phyloP scores from a whole-genome alignment of 1,140 invertebrate genomes.

The Hylaeus volcanicus region DNA sequence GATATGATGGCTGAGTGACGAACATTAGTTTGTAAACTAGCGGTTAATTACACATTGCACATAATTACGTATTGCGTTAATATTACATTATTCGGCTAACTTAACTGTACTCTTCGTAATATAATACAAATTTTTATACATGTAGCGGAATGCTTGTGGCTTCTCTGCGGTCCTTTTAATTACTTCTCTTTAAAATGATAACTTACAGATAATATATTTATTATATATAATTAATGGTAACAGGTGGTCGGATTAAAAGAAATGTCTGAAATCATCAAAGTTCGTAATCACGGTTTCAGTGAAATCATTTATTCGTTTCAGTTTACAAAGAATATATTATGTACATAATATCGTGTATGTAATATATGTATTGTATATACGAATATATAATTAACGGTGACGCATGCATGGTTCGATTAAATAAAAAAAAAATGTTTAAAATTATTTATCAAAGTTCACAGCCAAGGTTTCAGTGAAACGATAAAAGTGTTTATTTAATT shows the following conservation, averaged over 20 bases:
- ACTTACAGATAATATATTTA: too few species aligned
- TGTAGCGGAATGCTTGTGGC: constrained; percentile 15
- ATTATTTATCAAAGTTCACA: too few species aligned
- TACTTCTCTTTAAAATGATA: neutral
- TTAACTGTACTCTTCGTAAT: constrained; percentile 59
- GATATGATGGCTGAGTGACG: constrained; percentile 82
- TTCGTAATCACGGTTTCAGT: too few species aligned
- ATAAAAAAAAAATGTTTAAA: too few species aligned
- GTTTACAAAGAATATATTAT: neutral
- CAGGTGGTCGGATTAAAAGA: too few species aligned
- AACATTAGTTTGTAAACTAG: constrained; percentile 53
- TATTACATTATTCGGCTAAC: constrained; percentile 55
- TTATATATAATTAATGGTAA: too few species aligned
- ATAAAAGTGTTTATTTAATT: too few species aligned
- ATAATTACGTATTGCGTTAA: constrained; percentile 61
- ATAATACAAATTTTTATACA: constrained; percentile 70
- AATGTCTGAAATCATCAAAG: too few species aligned
- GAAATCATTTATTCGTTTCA: neutral
- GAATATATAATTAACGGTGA: too few species aligned
- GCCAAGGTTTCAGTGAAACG: too few species aligned
- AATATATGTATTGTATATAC: neutral
- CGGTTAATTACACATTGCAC: constrained; percentile 61
- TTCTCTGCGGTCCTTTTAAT: neutral
- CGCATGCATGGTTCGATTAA: too few species aligned
- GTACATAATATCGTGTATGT: too few species aligned